Base-by-base conservation (phyloP, 1,140 invertebrate species). In the Hylaeus anthracinus region DNA sequence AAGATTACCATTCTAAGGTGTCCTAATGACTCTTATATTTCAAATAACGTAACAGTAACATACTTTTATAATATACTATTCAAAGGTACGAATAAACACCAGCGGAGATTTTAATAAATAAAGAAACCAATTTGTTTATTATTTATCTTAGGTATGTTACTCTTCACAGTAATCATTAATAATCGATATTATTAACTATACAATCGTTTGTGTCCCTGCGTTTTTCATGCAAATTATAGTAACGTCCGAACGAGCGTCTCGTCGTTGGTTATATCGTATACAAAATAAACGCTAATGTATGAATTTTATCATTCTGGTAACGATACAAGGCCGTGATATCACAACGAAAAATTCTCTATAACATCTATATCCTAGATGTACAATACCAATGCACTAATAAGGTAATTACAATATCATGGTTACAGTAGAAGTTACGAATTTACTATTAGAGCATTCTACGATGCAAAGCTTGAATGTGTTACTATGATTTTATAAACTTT, bases 81-180 rank as follows among this genome's bases (percentile, higher is more conserved):
- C 12, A 51, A 79, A 55, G 69, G 45, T 65, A 63, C 51, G 26
- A 65, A 65, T 58, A 65, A 67, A 14, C 56, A 72, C 15, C 55
- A 79, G 37, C 58, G 39, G 58, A 9, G 8, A 56, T 82, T 88
- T 84, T 78, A 90, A 93, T 92, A 90, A 92, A 92, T 93, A 91
- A 90, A 90, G 85, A 86, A 91, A 90, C 58, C 87, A 90, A 88
- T 81, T 89, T 81, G 84, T 90, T 90, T 91, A 91, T 92, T 91
- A 88, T 83, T 85, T 71, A 88, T 81, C 84, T 90, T 88, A 90
- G 71, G 83, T 91, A 91, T 90, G 78, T 89, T 90, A 91, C 86
- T 92, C 67, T 86, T 89, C 72, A 87, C 79, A 90, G 79, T 86
- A 80, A 88, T 86, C 80, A 87, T 87, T 82, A 77, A 88, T 70